A percentile compares a stretch with the other conserved stretches of the same genome.
These are phyloP conservation scores for Eptesicus fuscus DNA, from an alignment of 2,113 vertebrate genomes.

Conservation along the genomic window DNA sequence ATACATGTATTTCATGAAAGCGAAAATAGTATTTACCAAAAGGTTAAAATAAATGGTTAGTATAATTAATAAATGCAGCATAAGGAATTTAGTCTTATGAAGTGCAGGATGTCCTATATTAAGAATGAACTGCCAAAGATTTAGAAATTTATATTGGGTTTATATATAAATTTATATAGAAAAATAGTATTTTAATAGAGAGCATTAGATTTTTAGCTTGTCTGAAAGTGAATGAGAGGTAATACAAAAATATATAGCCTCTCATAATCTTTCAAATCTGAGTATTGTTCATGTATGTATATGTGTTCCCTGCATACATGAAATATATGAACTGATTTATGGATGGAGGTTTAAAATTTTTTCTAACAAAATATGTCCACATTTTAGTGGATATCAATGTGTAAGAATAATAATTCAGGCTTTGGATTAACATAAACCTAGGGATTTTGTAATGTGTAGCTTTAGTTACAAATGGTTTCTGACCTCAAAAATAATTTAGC, in stretches of 20 bases:
- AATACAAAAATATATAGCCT: background rate
- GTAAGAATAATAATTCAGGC: background rate
- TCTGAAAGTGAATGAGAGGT: slow-evolving; percentile 27
- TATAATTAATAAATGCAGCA: background rate
- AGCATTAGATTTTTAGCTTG: background rate
- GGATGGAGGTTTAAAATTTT: background rate
- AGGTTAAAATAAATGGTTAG: slow-evolving; percentile 8
- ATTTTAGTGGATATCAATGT: background rate
- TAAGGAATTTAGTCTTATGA: slow-evolving; percentile 24
- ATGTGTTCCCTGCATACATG: background rate
- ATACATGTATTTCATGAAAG: slow-evolving; percentile 31
- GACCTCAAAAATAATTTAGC: slow-evolving; percentile 34
- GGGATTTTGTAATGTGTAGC: background rate
- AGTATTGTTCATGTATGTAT: background rate
- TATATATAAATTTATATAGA: background rate
- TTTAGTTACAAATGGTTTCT: slow-evolving; percentile 13
- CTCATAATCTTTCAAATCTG: slow-evolving; percentile 7
- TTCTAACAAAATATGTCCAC: background rate
- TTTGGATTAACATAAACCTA: slow-evolving; percentile 4
- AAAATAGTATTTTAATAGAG: slow-evolving; percentile 33
- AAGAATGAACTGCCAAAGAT: slow-evolving; percentile 39
- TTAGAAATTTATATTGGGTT: slow-evolving; percentile 24
- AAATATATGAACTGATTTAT: slow-evolving; percentile 12
- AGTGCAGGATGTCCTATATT: slow-evolving; percentile 6
- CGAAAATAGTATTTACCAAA: slow-evolving; percentile 4